Conservation (phyloP, 2,113 vertebrate species). For the Cyanocitta stelleri region DNA sequence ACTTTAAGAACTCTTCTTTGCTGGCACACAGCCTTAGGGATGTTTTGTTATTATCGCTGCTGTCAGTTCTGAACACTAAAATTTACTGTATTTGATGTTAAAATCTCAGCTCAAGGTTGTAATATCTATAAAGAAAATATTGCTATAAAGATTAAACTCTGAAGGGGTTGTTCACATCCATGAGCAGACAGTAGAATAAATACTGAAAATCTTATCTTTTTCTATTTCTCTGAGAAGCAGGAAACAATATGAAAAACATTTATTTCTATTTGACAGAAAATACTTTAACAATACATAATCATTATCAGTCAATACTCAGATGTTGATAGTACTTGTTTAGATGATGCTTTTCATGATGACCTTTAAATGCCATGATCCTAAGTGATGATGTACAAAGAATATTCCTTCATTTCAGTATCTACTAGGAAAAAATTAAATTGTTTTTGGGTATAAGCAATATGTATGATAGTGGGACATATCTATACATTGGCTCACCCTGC, state of each 20-base stretch:
- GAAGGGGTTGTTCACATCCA: slow-evolving; percentile 45
- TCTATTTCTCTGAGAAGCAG: slow-evolving; percentile 52
- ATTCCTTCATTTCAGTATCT: slow-evolving; percentile 35
- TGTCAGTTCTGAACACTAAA: slow-evolving; percentile 36
- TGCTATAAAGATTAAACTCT: slow-evolving; percentile 61
- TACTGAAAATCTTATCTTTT: slow-evolving; percentile 66
- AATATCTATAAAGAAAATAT: slow-evolving; percentile 52
- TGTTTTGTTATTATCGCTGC: slow-evolving; percentile 52
- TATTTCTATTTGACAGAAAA: slow-evolving; percentile 65
- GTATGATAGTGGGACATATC: not conserved
- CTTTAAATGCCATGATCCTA: slow-evolving; percentile 70
- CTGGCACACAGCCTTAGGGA: not conserved
- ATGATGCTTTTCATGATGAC: slow-evolving; percentile 66
- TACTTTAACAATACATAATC: slow-evolving; percentile 47
- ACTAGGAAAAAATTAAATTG: slow-evolving; percentile 10
- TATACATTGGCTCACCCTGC: not conserved
- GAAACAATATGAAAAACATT: slow-evolving; percentile 66
- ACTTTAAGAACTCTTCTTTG: slow-evolving; percentile 32
- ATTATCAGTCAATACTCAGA: slow-evolving; percentile 53
- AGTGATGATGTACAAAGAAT: slow-evolving; percentile 38
- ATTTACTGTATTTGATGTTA: slow-evolving; percentile 61
- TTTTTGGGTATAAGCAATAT: not conserved
- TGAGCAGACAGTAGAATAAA: slow-evolving; percentile 61
- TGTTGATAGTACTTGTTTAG: slow-evolving; percentile 44
- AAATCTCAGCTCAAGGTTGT: slow-evolving; percentile 61